Evolutionary conservation across 2,888 invertebrate species (phyloP).

Genomic region (Nipponacmea schrenckii): DNA sequence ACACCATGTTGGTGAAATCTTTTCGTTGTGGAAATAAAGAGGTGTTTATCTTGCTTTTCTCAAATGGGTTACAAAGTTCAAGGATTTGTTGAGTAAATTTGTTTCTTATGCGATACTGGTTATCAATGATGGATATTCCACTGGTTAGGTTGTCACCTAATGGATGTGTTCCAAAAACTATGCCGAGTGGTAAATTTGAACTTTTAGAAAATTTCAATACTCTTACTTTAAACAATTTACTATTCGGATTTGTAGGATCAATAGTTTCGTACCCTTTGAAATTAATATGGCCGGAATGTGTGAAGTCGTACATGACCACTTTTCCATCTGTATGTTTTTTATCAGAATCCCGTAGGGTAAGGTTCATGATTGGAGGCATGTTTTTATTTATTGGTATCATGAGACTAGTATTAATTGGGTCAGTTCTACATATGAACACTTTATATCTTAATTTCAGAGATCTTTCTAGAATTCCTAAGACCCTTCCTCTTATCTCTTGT

Average conservation of each 20-base stretch:
- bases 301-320: not conserved
- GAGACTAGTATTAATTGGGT: slow-evolving; percentile 47
- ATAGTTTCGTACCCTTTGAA: slow-evolving; percentile 56
- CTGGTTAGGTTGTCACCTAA: slow-evolving; percentile 37
- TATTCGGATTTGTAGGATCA: slow-evolving; percentile 35
- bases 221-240: slow-evolving; percentile 56
- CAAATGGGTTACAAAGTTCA: too few relatives aligned
- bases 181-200: slow-evolving; percentile 50
- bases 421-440: slow-evolving; percentile 56
- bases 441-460: slow-evolving; percentile 44
- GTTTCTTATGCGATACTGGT: slow-evolving; percentile 49
- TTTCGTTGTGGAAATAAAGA: slow-evolving; percentile 3
- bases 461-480: slow-evolving; percentile 54
- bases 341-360: slow-evolving; percentile 24
- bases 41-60: too few relatives aligned
- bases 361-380: slow-evolving; percentile 51
- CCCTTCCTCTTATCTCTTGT: slow-evolving; percentile 39
- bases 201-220: slow-evolving; percentile 57
- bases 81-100: slow-evolving; percentile 23
- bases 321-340: not conserved
- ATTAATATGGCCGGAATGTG: slow-evolving; percentile 17
- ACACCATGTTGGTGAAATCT: slow-evolving; percentile 30
- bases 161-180: slow-evolving; percentile 56
- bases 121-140: slow-evolving; percentile 48
- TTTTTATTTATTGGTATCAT: slow-evolving; percentile 56